These are phyloP conservation scores for Cabera pusaria DNA, from an alignment of 2,888 invertebrate species.

Conservation along the genomic window DNA sequence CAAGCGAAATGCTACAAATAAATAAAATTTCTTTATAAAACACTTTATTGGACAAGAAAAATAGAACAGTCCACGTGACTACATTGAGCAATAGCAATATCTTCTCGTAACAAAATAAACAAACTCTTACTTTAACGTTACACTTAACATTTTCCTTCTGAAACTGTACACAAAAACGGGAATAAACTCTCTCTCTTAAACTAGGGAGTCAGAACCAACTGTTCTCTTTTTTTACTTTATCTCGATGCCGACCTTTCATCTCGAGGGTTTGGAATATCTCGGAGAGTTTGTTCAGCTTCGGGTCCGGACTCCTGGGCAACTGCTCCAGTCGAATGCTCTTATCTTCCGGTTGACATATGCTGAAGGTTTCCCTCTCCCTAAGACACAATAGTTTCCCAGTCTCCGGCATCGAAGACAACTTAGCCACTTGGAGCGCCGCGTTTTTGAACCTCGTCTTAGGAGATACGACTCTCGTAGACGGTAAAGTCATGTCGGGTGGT, in stretches of 20 bases:
- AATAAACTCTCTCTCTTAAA: constrained; percentile 43
- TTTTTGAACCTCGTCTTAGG: constrained; percentile 72
- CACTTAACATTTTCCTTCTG: constrained; percentile 47
- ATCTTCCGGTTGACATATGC: constrained; percentile 46
- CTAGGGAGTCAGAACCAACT: constrained; percentile 69
- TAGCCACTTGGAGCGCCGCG: constrained; percentile 68
- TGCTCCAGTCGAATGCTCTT: constrained; percentile 53
- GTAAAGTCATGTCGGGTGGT: constrained; percentile 3
- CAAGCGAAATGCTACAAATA: no score
- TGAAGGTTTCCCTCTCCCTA: constrained; percentile 61
- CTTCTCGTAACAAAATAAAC: constrained; percentile 52
- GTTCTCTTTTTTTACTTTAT: constrained; percentile 72
- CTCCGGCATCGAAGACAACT: constrained; percentile 63
- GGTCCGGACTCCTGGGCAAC: constrained; percentile 58
- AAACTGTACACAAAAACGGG: constrained; percentile 36
- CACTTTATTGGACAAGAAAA: constrained; percentile 62
- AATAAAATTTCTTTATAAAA: constrained; percentile 35
- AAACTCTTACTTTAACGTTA: constrained; percentile 47
- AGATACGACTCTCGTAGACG: constrained; percentile 43
- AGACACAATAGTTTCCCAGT: constrained; percentile 70
- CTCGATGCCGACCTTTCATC: constrained; percentile 64
- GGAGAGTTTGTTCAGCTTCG: constrained; percentile 63
- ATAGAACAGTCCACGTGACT: constrained; percentile 43
- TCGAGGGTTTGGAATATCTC: constrained; percentile 74
- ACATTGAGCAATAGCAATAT: constrained; percentile 72